Conservation (phyloP, 53 echinoderm and acorn worm species). For the Crossaster papposus region DNA sequence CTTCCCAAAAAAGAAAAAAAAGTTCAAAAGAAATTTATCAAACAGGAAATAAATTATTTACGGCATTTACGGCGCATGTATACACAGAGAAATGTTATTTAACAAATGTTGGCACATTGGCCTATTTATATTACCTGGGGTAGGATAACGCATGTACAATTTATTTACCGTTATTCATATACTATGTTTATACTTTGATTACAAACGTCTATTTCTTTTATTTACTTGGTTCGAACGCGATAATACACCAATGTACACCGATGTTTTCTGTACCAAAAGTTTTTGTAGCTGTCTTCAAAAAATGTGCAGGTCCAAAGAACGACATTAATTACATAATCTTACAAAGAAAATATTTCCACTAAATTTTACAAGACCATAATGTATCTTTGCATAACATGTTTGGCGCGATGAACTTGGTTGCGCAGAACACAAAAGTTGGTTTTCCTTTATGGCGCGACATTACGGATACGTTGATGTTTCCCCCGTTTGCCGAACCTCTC, state of each 20-base stretch:
- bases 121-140: constrained; percentile 53
- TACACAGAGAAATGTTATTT: constrained; percentile 58
- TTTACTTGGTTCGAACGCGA: constrained; percentile 21
- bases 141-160: constrained; percentile 44
- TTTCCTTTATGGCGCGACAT: not conserved
- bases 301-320: constrained; percentile 25
- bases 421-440: not conserved
- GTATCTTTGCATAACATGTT: not conserved
- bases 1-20: constrained; percentile 41
- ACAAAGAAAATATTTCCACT: not conserved
- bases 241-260: constrained; percentile 43
- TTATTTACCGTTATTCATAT: constrained; percentile 28
- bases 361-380: not conserved
- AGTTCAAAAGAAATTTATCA: constrained; percentile 16
- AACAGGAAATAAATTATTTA: constrained; percentile 64
- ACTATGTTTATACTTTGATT: constrained; percentile 53
- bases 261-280: constrained; percentile 7
- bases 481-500: too few species aligned
- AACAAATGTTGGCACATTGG: constrained; percentile 57
- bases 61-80: constrained; percentile 59
- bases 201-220: constrained; percentile 25
- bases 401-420: not conserved
- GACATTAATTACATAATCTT: not conserved
- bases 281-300: not conserved
- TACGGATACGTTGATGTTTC: not conserved